Conservation (phyloP, 2,113 vertebrate species). For the Prionailurus bengalensis region DNA sequence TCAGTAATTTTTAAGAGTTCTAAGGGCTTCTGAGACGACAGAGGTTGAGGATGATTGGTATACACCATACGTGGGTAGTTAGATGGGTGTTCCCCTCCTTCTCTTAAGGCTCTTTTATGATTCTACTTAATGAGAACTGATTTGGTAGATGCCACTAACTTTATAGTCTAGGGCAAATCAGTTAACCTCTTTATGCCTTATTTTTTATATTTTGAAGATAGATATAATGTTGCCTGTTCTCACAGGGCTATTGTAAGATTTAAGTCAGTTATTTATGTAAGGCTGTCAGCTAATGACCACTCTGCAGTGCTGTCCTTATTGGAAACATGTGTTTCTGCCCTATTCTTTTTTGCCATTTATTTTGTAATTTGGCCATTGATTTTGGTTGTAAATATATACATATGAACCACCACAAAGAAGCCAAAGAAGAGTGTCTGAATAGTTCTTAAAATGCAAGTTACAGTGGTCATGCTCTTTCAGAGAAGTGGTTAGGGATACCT, state of each 20-base stretch:
- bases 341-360: neutral
- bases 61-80: neutral
- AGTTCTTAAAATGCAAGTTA: neutral
- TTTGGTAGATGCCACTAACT: neutral
- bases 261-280: neutral
- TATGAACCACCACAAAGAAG: neutral
- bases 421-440: neutral
- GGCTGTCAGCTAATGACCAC: neutral
- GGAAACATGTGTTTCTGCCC: neutral
- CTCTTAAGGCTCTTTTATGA: neutral
- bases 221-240: neutral
- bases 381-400: neutral
- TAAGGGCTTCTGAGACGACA: neutral
- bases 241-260: neutral
- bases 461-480: neutral
- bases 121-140: neutral
- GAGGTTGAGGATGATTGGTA: neutral
- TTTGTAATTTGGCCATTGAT: neutral
- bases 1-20: neutral
- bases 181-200: neutral
- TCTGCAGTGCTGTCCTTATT: neutral
- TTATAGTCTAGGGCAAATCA: neutral
- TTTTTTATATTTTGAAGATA: neutral
- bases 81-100: neutral
- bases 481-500: neutral